Conservation (phyloP, 2,113 vertebrate genomes). For the Ceyx margarethae region DNA sequence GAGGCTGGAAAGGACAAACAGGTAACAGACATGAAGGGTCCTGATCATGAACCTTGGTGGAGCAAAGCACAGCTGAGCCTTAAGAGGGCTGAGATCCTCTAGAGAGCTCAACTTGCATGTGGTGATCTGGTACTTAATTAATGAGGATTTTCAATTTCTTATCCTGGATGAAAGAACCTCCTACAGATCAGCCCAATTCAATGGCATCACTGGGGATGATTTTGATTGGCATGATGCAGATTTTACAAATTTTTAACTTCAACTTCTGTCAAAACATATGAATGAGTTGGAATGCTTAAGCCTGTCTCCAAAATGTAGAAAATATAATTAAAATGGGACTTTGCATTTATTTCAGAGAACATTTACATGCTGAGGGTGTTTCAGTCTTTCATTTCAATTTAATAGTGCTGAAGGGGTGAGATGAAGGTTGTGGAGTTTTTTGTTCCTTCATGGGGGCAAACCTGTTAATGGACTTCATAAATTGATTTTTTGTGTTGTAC, state of each 20-base stretch:
- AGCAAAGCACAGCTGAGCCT: neutral
- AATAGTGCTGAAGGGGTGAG: neutral
- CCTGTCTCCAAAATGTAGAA: neutral
- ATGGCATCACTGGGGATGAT: neutral
- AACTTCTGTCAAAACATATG: neutral
- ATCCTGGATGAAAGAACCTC: neutral
- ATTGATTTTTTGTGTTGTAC: conserved; percentile 9
- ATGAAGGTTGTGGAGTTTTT: neutral
- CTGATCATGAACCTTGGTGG: neutral
- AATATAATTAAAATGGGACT: neutral
- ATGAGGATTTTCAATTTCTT: neutral
- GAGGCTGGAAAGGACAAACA: neutral
- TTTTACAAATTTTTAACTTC: neutral
- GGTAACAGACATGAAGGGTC: fast-evolving
- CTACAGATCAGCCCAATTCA: neutral
- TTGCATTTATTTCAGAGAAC: neutral
- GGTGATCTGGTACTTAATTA: neutral
- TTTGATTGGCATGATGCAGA: neutral
- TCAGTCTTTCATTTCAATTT: neutral
- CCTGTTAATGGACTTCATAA: neutral
- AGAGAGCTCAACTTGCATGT: fast-evolving
- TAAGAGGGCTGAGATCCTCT: neutral
- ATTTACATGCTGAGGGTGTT: neutral
- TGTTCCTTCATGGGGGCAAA: neutral
- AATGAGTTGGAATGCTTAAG: neutral